Evolutionary conservation across 2,888 invertebrate species (phyloP), one percentile per base, ranked within the genome.

Genomic region (Psococerastis gibbosa): DNA sequence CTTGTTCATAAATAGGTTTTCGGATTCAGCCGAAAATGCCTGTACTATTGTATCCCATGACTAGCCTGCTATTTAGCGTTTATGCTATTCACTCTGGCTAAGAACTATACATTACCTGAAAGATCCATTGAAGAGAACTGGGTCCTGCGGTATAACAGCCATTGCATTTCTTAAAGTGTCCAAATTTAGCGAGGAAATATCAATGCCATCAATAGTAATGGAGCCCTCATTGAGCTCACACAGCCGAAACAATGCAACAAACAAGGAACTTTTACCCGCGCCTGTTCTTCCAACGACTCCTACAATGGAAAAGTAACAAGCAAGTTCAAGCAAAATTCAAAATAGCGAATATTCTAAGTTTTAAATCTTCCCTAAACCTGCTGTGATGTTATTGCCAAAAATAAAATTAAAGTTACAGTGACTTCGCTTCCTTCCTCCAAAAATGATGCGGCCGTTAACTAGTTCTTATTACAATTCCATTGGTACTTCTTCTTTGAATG

Each of bases 141-240:
- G 73, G 53, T 75, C 73, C 53, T 75, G 74, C 5, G 75, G 73
- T 47, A 76, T 69, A 34, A 68, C 61, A 9, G 67, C 64, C 31
- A 69, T 52, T 35, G 58, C 57, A 22, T 60, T 63, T 41, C 75
- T 59, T 13, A 76, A 57, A 45, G 64, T 59, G 33, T 65, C 57
- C 35, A 72, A 55, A 1, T 63, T 61, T 11, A 69, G 52, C 4
- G 53, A 52, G 3, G 58, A 53, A 43, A 70, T 64, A 52, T 73
- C 68, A 3, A 68, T 50, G 22, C 59, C 64, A 49, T 73, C 73
- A 35, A 74, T 64, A 22, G 52, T 55, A 35, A 74, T 70, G 16
- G 50, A 55, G 3, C 73, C 73, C 1, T 56, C 55, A 2, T 57
- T 60, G 22, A 70, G 53, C 48, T 75, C 73, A 11, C 70, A 68